A percentile compares a stretch with the other conserved stretches of the same genome.
These are phyloP conservation scores for Periparus ater DNA, from an alignment of 2,797 vertebrate genomes.

Conservation along the genomic window DNA sequence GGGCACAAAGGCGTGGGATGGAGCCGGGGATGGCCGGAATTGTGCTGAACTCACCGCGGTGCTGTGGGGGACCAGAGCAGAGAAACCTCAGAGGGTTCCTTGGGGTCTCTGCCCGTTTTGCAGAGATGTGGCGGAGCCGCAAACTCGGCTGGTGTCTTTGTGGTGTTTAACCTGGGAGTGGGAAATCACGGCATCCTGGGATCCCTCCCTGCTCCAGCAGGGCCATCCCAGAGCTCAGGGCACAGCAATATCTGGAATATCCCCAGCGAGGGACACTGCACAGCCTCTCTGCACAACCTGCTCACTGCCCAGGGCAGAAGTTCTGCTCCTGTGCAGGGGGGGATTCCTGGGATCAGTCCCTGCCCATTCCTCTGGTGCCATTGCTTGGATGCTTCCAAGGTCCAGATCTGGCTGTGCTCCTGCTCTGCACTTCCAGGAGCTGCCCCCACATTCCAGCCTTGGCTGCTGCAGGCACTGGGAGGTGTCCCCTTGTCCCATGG, in stretches of 20 bases:
- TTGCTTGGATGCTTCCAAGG: neutral
- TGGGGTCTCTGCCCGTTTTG: neutral
- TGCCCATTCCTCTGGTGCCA: accelerated
- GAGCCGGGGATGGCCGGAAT: neutral
- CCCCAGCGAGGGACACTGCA: neutral
- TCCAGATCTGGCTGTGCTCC: neutral
- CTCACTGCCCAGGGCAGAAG: neutral
- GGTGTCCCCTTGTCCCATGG: neutral
- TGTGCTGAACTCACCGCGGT: neutral
- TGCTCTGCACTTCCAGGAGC: neutral
- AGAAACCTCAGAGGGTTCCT: neutral
- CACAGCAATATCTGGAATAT: neutral
- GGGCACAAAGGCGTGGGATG: neutral
- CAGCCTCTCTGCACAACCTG: neutral
- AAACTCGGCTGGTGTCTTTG: neutral
- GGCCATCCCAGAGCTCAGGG: neutral
- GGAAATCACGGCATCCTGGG: neutral
- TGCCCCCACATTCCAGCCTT: neutral
- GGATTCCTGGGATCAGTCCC: neutral
- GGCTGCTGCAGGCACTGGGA: neutral
- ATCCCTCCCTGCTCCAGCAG: neutral
- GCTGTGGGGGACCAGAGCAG: neutral
- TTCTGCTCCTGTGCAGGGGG: neutral
- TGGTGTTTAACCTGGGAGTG: neutral
- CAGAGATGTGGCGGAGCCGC: neutral